Percentiles rank a stretch among this genome's conserved stretches.
These are phyloP conservation scores for Vireo griseus DNA, from an alignment of 2,797 vertebrate genomes.

Conservation along the genomic window DNA sequence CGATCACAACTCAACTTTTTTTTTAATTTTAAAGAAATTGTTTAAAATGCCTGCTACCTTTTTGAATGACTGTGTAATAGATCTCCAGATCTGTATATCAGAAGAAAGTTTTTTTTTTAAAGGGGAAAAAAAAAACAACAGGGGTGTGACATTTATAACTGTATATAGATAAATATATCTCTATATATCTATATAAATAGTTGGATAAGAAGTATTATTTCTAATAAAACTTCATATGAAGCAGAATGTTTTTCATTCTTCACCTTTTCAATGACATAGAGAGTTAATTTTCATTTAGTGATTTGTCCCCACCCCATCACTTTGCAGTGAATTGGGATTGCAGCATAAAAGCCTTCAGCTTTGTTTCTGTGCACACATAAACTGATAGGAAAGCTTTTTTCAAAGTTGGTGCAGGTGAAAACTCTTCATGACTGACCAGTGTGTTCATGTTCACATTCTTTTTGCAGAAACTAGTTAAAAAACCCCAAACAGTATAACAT, in stretches of 20 bases:
- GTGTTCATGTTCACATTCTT: not conserved
- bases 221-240: not conserved
- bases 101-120: not conserved
- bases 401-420: not conserved
- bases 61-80: not conserved
- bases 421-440: not conserved
- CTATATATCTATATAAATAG: not conserved
- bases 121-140: not conserved
- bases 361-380: not conserved
- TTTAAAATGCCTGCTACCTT: not conserved
- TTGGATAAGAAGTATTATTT: not conserved
- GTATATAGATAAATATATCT: accelerated
- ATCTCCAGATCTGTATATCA: not conserved
- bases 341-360: not conserved
- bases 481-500: not conserved
- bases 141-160: not conserved
- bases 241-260: not conserved
- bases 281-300: not conserved
- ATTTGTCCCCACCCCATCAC: accelerated
- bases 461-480: not conserved
- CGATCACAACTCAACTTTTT: not conserved
- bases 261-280: not conserved
- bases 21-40: not conserved
- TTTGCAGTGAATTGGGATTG: not conserved
- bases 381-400: not conserved